Base-by-base conservation (phyloP, 2,888 invertebrate species). In the Megaustenia siamemsis region DNA sequence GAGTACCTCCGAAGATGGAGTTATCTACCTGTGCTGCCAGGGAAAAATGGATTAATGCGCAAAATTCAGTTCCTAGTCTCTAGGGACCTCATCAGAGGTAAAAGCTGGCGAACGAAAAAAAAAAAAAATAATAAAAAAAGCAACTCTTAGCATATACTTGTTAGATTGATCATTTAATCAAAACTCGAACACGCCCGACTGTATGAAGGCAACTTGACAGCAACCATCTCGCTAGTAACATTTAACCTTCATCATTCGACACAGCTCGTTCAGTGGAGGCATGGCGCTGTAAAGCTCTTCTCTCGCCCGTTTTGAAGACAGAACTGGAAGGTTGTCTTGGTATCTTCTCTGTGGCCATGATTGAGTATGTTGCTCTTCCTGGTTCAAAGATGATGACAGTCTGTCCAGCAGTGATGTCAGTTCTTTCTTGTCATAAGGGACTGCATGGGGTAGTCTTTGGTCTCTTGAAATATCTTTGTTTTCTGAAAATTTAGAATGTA, bases 251-350 rank as follows among this genome's bases (percentile, higher is more conserved):
- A 81, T 49, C 24, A 69, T 28, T 28, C 69, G 68, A n/a, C 80
- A 81, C 2, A 81, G 38, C n/a, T 81, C 80, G 71, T 81, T 69
- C 49, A 81, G 21, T 6, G 80, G 80, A 6, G 80, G 80, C 80
- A 81, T 68, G 49, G 80, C 80, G 53, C 69, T 71, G 28, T 28
- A 66, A 0, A 32, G 8, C 5, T 66, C 32, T 3, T 77, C 77
- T n/a, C 77, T 35, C 0, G 38, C 56, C 24, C 77, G 38, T 32
- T 77, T 77, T 1, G 56, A 60, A 15, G 56, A 4, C 15, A 38
- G 38, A 12, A 77, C 56, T n/a, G 38, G 56, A 15, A n/a, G 1
- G 15, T 3, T 1, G 2, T 77, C 77, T 53, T 60, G 3, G 56
- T 77, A 53, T 28, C 24, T 35, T 15, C 60, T 38, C 1, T 18